Base-by-base conservation (phyloP, 2,113 vertebrate genomes). In the Lonchura striata region DNA sequence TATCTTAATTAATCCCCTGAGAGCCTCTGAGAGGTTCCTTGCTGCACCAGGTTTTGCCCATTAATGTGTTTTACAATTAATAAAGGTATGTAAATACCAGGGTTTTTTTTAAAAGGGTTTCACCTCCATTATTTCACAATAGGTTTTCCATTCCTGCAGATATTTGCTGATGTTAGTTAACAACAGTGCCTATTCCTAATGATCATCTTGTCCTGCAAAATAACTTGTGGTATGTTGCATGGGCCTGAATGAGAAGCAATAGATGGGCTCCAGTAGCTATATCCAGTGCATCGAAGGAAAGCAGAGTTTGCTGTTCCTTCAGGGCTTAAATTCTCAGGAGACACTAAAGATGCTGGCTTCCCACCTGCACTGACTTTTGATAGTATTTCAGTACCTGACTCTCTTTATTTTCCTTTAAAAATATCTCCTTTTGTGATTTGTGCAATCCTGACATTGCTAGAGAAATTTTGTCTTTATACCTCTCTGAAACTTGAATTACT, bases 1-100 rank as follows among this genome's bases (percentile, higher is more conserved):
- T 92, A 14, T 76, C 46, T 76, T 96, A 95, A 94, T 93, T 93
- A 86, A 84, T 96, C 93, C 83, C 76, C 33, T 1, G 86, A 94
- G 95, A 92, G 61, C 28, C 42, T 76, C 82, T 56, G 63, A 81
- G 88, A 79, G 35, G 57, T 92, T 95, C 42, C 80, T 85, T 60
- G 65, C 90, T 92, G 86, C 15, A 92, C 69, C 80, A 81, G 52
- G 63, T 96, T 91, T 86, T 86, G 49, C 88, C 93, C 61, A 75
- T 96, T 93, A 93, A 82, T 93, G 47, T 6, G 0, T 75, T 94
- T 92, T 68, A 77, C 72, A 90, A 33, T 78, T 93, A 94, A 95
- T 88, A 68, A 94, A 82, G 82, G 49, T 94, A 91, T 60, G 71
- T 91, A 94, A 94, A 92, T 91, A 94, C 47, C 22, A 64, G 88